Evolutionary conservation across 2,797 vertebrate species (phyloP).

Genomic region (Danionella dracula): DNA sequence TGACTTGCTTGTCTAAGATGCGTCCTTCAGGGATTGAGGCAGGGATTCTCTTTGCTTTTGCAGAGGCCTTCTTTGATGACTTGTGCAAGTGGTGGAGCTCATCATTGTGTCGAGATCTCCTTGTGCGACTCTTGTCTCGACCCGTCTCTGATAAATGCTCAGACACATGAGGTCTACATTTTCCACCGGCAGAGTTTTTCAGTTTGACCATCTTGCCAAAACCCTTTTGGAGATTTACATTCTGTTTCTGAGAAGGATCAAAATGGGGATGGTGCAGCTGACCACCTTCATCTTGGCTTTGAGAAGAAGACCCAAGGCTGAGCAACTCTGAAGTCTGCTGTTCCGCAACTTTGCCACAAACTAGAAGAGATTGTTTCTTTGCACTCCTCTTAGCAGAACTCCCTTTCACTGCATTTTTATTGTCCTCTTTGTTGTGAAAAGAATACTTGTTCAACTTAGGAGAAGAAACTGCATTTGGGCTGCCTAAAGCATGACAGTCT

Average conservation of each 20-base stretch:
- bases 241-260: slow-evolving; percentile 64
- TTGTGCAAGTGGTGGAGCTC: slow-evolving; percentile 68
- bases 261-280: slow-evolving; percentile 67
- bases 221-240: slow-evolving; percentile 65
- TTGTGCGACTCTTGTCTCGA: slow-evolving; percentile 62
- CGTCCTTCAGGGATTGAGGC: slow-evolving; percentile 60
- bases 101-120: slow-evolving; percentile 66
- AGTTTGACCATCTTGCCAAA: slow-evolving; percentile 61
- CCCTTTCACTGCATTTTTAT: slow-evolving; percentile 60
- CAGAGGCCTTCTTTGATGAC: slow-evolving; percentile 65
- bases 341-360: slow-evolving; percentile 45
- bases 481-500: slow-evolving; percentile 53
- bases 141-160: slow-evolving; percentile 53
- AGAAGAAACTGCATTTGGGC: slow-evolving; percentile 46
- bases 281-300: slow-evolving; percentile 72
- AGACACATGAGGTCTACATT: slow-evolving; percentile 40
- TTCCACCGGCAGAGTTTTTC: slow-evolving; percentile 51
- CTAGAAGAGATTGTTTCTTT: slow-evolving; percentile 33
- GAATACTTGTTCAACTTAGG: slow-evolving; percentile 64
- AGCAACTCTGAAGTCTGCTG: slow-evolving; percentile 63
- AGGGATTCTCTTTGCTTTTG: slow-evolving; percentile 60
- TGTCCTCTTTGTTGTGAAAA: slow-evolving; percentile 52
- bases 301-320: slow-evolving; percentile 75
- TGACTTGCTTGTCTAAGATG: slow-evolving; percentile 49
- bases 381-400: slow-evolving; percentile 55